These are phyloP conservation scores for Rosalia funebris DNA, from an alignment of 2,888 invertebrate species.

Conservation along the genomic window DNA sequence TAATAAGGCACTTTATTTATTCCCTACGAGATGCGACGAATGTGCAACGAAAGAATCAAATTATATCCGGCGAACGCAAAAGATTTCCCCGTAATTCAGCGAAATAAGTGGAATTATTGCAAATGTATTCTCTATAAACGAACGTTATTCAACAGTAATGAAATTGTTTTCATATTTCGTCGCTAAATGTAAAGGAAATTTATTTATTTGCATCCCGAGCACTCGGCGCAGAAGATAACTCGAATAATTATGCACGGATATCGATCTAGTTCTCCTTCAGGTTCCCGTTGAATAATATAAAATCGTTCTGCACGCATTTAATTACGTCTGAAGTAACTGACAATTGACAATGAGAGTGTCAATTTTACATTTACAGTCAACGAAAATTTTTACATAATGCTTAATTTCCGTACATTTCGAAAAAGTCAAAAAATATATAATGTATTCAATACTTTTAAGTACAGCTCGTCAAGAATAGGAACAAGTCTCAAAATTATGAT, in stretches of 20 bases:
- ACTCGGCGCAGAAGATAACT: constrained; percentile 9
- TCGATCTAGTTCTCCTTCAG: not conserved
- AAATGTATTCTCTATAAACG: constrained; percentile 11
- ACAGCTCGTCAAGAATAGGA: too few species aligned
- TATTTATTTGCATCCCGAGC: constrained; percentile 1
- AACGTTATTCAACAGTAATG: constrained; percentile 18
- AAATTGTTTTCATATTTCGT: constrained; percentile 24
- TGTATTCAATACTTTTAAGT: too few species aligned
- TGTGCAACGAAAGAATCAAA: constrained; percentile 22
- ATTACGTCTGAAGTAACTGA: too few species aligned
- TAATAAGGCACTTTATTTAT: constrained; percentile 2
- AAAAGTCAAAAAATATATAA: too few species aligned
- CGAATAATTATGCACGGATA: not conserved
- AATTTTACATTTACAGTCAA: too few species aligned
- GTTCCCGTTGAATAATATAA: too few species aligned
- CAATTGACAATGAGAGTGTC: too few species aligned
- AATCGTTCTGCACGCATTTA: too few species aligned
- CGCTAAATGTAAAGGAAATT: constrained; percentile 10
- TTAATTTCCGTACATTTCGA: too few species aligned
- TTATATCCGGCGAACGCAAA: constrained; percentile 17
- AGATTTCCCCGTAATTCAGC: constrained; percentile 10
- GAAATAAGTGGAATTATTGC: constrained; percentile 14
- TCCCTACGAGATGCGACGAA: not conserved
- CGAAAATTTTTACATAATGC: too few species aligned
- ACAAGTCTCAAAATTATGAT: too few species aligned